A percentile compares a stretch with the other conserved stretches of the same genome.
Evolutionary conservation across 2,888 invertebrate species (phyloP).

Genomic region (Elegia similella): DNA sequence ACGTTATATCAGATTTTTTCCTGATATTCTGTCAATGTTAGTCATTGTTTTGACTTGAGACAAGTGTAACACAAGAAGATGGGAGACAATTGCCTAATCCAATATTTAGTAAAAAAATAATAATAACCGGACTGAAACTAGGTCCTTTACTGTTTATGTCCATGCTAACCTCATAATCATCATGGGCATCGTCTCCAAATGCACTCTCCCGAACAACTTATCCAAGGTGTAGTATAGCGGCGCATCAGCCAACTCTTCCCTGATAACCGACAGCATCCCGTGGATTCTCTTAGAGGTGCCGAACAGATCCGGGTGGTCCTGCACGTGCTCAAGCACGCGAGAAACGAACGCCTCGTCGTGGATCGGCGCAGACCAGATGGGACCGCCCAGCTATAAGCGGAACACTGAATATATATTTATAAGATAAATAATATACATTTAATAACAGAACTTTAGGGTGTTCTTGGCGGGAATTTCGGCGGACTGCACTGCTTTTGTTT

Average conservation of each 20-base stretch:
- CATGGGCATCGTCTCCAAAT: slow-evolving; percentile 87
- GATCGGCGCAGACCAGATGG: slow-evolving; percentile 95
- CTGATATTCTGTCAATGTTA: no score
- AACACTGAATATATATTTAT: no score
- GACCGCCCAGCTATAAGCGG: slow-evolving; percentile 93
- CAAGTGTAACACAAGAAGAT: no score
- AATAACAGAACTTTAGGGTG: no score
- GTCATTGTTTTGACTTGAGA: no score
- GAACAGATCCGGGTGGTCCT: slow-evolving; percentile 67
- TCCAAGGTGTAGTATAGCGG: slow-evolving; percentile 95
- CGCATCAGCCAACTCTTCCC: slow-evolving; percentile 90
- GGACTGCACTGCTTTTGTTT: no score
- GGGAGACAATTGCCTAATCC: no score
- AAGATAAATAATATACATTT: no score
- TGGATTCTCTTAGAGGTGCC: slow-evolving; percentile 88
- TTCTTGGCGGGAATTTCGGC: no score
- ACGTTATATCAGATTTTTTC: no score
- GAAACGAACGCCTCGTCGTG: slow-evolving; percentile 90
- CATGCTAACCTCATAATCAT: slow-evolving; percentile 82
- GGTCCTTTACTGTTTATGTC: neutral
- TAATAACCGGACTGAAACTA: no score
- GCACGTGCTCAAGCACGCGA: slow-evolving; percentile 80
- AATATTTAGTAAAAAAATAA: no score
- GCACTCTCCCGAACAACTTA: slow-evolving; percentile 87
- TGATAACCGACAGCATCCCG: slow-evolving; percentile 90